Evolutionary conservation across 2,888 invertebrate genomes (phyloP).

Genomic region (Drosophila rubida): DNA sequence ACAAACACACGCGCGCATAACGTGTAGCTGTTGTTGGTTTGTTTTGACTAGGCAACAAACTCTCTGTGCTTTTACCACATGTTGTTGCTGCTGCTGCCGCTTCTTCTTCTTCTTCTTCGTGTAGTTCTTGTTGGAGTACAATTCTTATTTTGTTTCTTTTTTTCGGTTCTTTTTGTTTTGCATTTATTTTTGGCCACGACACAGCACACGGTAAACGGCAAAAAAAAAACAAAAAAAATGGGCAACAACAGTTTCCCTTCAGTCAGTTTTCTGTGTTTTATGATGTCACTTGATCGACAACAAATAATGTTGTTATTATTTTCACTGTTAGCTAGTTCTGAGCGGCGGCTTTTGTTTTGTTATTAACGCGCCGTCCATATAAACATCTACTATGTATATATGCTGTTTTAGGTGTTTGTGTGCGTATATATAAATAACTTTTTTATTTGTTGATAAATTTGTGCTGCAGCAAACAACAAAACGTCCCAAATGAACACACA

Average conservation of each 20-base stretch:
- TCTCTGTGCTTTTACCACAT: constrained; percentile 52
- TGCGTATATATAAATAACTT: constrained; percentile 25
- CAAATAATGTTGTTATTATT: constrained; percentile 20
- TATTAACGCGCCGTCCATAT: constrained; percentile 38
- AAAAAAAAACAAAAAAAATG: too few species aligned
- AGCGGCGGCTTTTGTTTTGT: constrained; percentile 31
- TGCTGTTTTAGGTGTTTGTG: background rate
- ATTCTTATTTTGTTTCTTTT: constrained; percentile 44
- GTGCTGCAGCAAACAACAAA: constrained; percentile 18
- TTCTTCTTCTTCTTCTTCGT: constrained; percentile 4
- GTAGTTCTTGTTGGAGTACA: constrained; percentile 40
- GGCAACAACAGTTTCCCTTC: constrained; percentile 47
- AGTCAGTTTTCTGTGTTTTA: constrained; percentile 57
- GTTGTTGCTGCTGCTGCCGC: constrained; percentile 20
- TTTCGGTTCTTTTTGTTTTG: constrained; percentile 33
- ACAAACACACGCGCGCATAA: constrained; percentile 23
- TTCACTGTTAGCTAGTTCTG: constrained; percentile 1
- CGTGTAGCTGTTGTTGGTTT: constrained; percentile 23
- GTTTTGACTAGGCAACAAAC: constrained; percentile 34
- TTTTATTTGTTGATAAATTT: constrained; percentile 47
- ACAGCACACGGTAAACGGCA: constrained; percentile 19
- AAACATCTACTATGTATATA: constrained; percentile 4
- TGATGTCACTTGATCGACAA: constrained; percentile 56
- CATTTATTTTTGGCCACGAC: constrained; percentile 70
- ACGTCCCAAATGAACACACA: constrained; percentile 26